phyloP scores from a whole-genome alignment of 2,888 invertebrate species.

The Tenthredo mesomela region DNA sequence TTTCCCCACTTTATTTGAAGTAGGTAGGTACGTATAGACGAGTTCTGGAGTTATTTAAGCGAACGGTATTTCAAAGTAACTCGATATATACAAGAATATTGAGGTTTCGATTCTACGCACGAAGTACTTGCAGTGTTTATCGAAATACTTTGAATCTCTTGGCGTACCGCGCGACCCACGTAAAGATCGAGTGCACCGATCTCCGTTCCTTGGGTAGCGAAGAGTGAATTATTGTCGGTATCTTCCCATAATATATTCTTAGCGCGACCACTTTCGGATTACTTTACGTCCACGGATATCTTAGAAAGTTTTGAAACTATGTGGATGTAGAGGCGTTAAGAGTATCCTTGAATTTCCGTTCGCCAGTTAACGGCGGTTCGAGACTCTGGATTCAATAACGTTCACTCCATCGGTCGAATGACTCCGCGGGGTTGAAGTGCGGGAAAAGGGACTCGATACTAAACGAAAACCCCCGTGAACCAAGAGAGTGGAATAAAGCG shows the following conservation, averaged over 20 bases:
- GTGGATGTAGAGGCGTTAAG: conserved; percentile 8
- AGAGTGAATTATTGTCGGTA: background rate
- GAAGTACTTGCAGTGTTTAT: background rate
- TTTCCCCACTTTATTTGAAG: background rate
- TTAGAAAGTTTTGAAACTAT: background rate
- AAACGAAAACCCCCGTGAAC: conserved; percentile 40
- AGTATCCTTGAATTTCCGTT: conserved; percentile 46
- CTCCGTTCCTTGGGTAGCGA: background rate
- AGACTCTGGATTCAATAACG: conserved; percentile 39
- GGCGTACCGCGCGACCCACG: background rate
- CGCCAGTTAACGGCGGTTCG: conserved; percentile 27
- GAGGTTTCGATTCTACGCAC: background rate
- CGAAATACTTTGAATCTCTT: conserved; percentile 8
- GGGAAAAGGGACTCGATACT: conserved; percentile 35
- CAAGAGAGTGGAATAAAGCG: conserved; percentile 33
- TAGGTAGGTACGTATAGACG: background rate
- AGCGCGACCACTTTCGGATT: background rate
- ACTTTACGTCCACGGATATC: background rate
- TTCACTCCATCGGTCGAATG: conserved; percentile 35
- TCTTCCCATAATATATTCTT: conserved; percentile 20
- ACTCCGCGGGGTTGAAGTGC: conserved; percentile 4
- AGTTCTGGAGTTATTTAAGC: background rate
- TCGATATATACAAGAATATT: background rate
- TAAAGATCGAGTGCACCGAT: background rate
- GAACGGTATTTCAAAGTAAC: background rate